A percentile compares a stretch with the other conserved stretches of the same genome.
These are phyloP conservation scores for Apeira syringaria DNA, from an alignment of 2,888 invertebrate species.

Conservation along the genomic window DNA sequence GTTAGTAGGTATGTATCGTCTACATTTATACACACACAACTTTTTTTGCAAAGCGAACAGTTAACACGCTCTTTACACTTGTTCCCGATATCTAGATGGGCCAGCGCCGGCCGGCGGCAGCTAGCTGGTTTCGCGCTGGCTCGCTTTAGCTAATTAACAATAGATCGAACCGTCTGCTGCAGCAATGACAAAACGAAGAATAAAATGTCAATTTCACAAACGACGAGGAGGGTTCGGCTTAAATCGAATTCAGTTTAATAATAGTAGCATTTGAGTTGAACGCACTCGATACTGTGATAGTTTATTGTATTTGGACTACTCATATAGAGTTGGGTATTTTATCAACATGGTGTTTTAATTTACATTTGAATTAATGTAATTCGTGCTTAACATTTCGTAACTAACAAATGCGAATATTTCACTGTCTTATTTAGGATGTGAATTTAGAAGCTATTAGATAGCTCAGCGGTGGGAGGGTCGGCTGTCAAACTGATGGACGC, in stretches of 20 bases:
- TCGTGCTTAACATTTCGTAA: too few species aligned
- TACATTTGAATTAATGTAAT: too few species aligned
- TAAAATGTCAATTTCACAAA: slow-evolving; percentile 83
- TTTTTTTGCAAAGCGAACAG: slow-evolving; percentile 16
- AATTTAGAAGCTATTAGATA: too few species aligned
- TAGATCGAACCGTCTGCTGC: slow-evolving; percentile 78
- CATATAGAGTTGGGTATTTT: slow-evolving; percentile 12
- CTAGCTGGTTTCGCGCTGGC: slow-evolving; percentile 57
- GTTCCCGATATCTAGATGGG: slow-evolving; percentile 33
- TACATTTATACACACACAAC: too few species aligned
- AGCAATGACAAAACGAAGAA: slow-evolving; percentile 83
- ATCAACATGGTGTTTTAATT: too few species aligned
- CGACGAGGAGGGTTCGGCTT: slow-evolving; percentile 81
- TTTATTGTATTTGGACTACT: slow-evolving; percentile 67
- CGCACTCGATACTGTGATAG: slow-evolving; percentile 77
- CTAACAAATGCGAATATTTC: slow-evolving; percentile 2
- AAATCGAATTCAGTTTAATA: slow-evolving; percentile 83
- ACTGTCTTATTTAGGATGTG: too few species aligned
- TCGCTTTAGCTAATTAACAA: slow-evolving; percentile 83
- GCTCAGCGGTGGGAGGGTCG: too few species aligned
- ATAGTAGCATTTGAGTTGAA: slow-evolving; percentile 81
- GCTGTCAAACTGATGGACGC: too few species aligned
- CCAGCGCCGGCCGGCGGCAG: slow-evolving; percentile 16
- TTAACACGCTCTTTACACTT: slow-evolving; percentile 24
- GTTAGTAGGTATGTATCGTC: too few species aligned